Evolutionary conservation across 1,140 invertebrate genomes (phyloP), one percentile per base, ranked within the genome.

Genomic region (Oedothorax gibbosus): DNA sequence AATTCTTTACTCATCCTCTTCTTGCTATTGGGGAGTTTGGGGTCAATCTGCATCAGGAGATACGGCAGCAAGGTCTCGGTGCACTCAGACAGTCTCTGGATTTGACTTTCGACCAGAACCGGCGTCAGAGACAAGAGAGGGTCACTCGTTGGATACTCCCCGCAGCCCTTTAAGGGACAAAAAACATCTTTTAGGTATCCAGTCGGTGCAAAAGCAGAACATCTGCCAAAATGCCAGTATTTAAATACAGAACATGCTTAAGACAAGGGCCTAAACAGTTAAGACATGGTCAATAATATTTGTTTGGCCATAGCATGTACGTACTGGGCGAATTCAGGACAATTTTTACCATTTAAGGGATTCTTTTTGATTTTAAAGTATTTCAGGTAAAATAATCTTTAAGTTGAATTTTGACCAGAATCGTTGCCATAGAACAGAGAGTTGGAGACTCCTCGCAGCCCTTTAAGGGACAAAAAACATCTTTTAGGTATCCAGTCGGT

Each of bases 1-100:
- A 98, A 91, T 89, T 98, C 97, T 90, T 96, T 96, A 88, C 95
- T 96, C 88, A 97, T 95, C 89, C 96, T 96, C 91, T 98, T 98
- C 89, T 98, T 98, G 72, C 95, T 94, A 87, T 95, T 97, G 49
- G 95, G 94, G 56, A 65, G 71, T 88, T 97, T 96, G 7, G 96
- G 95, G 88, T 98, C 95, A 86, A 96, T 92, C 66, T 84, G 81
- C 71, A 75, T 66, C 71, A 84, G 81, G 93, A 21, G 96, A 95
- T 87, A 98, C 90, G 87, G 94, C 76, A 95, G 94, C 53, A 98
- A 92, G 87, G 94, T 93, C 87, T 95, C 92, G 5, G 96, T 96
- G 0, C 95, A 94, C 20, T 95, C 93, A 3, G 95, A 94, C 64
- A 99, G 92, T 87, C 95, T 93, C 69, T 93, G 92, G 68, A 98